A percentile compares a stretch with the other conserved stretches of the same genome.
Evolutionary conservation across 2,888 invertebrate species (phyloP).

Genomic region (Sicus ferrugineus): DNA sequence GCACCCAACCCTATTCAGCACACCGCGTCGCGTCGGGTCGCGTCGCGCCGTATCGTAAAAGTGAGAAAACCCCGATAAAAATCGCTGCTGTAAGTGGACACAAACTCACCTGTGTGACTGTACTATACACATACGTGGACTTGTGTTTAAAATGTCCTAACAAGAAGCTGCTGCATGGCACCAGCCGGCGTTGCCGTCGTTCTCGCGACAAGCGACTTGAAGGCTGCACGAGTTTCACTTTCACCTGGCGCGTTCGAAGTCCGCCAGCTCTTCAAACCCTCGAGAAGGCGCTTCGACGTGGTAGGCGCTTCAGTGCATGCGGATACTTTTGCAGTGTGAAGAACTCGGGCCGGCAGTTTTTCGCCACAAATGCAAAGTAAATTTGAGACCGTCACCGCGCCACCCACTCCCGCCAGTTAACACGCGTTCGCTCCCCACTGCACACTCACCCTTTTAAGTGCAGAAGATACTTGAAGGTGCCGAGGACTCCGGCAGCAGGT

Average conservation of each 20-base stretch:
- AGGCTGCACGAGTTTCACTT: no score
- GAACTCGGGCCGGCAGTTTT: background rate
- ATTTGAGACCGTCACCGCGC: background rate
- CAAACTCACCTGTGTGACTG: no score
- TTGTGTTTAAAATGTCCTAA: background rate
- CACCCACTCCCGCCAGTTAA: background rate
- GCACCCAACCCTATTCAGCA: slow-evolving; percentile 5
- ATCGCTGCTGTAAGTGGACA: background rate
- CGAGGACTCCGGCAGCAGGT: background rate
- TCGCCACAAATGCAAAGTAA: background rate
- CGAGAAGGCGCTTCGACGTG: no score
- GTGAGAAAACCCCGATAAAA: background rate
- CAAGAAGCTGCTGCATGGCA: background rate
- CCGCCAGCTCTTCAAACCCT: no score
- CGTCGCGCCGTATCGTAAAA: background rate
- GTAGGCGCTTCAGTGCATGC: no score
- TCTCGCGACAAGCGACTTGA: background rate
- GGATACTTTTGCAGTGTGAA: background rate
- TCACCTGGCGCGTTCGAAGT: no score
- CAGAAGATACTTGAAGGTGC: background rate
- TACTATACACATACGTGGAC: background rate
- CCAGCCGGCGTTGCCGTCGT: background rate
- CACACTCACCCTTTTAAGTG: background rate
- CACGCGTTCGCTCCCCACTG: background rate
- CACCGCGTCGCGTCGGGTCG: background rate